Conservation (phyloP, 2,113 vertebrate species). For the Cyphomyrus discorhynchus region DNA sequence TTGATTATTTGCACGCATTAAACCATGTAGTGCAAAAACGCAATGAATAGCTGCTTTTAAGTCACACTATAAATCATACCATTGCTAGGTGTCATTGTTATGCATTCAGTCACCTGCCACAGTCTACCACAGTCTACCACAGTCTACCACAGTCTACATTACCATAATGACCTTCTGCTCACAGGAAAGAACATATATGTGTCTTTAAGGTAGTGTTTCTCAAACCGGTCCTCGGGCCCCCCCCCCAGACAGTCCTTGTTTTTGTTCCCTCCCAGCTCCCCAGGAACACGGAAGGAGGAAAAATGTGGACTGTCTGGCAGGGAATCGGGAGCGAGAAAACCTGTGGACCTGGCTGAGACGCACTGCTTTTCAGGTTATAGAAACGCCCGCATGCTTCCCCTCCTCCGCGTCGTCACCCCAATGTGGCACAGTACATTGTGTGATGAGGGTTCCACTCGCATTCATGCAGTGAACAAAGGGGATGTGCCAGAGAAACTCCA, state of each 20-base stretch:
- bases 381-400: background rate
- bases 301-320: background rate
- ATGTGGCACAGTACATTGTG: background rate
- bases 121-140: background rate
- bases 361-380: background rate
- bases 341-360: background rate
- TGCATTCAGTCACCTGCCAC: background rate
- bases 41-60: conserved; percentile 9
- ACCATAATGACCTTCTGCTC: background rate
- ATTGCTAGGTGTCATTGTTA: background rate
- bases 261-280: background rate
- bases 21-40: background rate
- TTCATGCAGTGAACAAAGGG: background rate
- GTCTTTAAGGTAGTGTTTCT: background rate
- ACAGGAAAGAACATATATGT: background rate
- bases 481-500: background rate
- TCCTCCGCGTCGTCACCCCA: background rate
- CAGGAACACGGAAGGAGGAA: background rate
- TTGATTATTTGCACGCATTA: conserved; percentile 2
- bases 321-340: background rate
- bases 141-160: background rate
- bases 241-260: background rate
- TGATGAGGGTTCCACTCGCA: background rate
- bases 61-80: background rate
- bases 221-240: background rate